Evolutionary conservation across 2,113 vertebrate species (phyloP).

Genomic region (Entomyzon cyanotis): DNA sequence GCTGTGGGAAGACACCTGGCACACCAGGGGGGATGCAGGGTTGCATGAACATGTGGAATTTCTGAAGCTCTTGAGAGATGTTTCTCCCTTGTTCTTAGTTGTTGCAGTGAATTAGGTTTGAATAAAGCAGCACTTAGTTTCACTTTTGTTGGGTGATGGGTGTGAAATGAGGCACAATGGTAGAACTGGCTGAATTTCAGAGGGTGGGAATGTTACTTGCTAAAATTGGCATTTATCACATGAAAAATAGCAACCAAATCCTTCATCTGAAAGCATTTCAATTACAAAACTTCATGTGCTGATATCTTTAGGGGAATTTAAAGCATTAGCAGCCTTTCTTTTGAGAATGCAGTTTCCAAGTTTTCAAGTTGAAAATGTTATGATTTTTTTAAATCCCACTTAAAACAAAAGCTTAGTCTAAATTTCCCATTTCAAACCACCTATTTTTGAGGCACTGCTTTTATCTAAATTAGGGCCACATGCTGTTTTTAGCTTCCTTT

Average conservation of each 20-base stretch:
- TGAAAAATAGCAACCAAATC: not conserved
- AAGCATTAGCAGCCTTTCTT: not conserved
- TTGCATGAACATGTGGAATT: not conserved
- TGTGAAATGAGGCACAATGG: rapidly evolving
- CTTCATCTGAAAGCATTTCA: not conserved
- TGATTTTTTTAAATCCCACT: not conserved
- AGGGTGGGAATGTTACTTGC: not conserved
- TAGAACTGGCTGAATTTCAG: not conserved
- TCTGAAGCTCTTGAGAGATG: not conserved
- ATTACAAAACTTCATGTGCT: not conserved
- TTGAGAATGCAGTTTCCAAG: not conserved
- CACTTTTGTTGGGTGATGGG: not conserved
- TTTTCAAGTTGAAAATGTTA: not conserved
- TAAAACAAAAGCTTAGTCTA: not conserved
- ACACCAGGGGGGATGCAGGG: not conserved
- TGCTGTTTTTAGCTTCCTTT: not conserved
- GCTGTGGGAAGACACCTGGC: not conserved
- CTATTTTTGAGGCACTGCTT: not conserved
- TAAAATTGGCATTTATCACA: not conserved
- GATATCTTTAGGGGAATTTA: not conserved
- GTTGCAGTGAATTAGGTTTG: too few species aligned
- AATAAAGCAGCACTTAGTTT: too few species aligned
- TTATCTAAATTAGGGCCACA: not conserved
- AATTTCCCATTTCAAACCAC: not conserved
- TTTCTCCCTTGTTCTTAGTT: not conserved